Base-by-base conservation (phyloP, 2,888 invertebrate species). In the Lacanobia wlatinum region DNA sequence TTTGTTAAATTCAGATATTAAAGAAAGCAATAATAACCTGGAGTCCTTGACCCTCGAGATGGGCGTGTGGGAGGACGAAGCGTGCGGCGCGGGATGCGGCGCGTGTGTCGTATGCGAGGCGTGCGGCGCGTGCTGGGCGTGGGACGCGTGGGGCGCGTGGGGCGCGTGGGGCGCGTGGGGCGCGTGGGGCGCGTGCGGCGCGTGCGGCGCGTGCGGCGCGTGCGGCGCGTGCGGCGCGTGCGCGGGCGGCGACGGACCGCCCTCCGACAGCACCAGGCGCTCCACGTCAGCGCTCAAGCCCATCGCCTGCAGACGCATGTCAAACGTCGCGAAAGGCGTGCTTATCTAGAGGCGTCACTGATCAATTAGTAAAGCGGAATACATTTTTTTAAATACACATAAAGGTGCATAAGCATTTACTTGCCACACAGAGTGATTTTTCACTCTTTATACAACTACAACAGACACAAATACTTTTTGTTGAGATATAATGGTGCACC, bases 241-340 rank as follows among this genome's bases (percentile, higher is more conserved):
- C 66, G 94, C 90, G 64, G 95, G 94, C 60, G 94, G 96, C 0
- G 95, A 94, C 0, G 91, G 89, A 0, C 92, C 94, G 40, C 90
- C 87, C 16, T 95, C 95, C 2, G 90, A 78, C 43, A 94, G 88
- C 61, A 91, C 88, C 63, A 95, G 83, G 0, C 94, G 92, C 82
- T 95, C 95, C 92, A 95, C 89, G 18, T 95, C 95, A 21, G 87
- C 89, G n/a, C 94, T 84, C 14, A 88, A 83, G 68, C 92, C 90
- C 18, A 85, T 87, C 66, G 87, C 88, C 90, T 89, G 80, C 56
- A 62, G 70, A 73, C 82, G 73, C 78, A 76, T 70, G 58, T 70
- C 65, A 74, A 60, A 65, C 58, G 64, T 73, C 59, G 62, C 66
- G 70, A 76, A 78, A 74, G 76, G 53, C 74, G 70, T 82, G 71